These are phyloP conservation scores for Podargus strigoides DNA, from an alignment of 2,797 vertebrate species.

Conservation along the genomic window DNA sequence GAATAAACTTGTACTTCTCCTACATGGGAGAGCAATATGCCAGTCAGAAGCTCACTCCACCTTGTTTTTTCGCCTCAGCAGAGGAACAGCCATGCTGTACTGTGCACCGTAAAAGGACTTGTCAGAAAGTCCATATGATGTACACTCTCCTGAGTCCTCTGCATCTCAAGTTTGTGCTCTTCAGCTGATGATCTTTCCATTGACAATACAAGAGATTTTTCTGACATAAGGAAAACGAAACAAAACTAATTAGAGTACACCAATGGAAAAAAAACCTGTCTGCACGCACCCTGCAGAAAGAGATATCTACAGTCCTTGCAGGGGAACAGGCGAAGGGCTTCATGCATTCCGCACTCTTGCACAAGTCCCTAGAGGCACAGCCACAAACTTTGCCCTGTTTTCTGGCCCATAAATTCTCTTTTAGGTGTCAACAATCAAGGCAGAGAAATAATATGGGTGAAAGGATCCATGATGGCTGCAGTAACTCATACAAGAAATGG, in stretches of 20 bases:
- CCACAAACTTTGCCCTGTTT: neutral
- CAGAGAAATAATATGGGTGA: neutral
- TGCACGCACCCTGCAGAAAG: neutral
- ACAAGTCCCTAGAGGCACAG: neutral
- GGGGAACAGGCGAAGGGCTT: neutral
- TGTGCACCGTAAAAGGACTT: neutral
- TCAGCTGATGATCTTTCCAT: neutral
- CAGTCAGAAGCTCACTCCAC: neutral
- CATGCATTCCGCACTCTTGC: neutral
- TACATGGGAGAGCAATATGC: neutral
- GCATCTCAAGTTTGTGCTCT: neutral
- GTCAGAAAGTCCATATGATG: neutral
- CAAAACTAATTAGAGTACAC: rapidly evolving
- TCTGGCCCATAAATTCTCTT: neutral
- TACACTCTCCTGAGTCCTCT: neutral
- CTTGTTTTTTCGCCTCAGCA: neutral
- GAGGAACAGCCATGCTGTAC: neutral
- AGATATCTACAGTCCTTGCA: neutral
- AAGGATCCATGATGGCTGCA: neutral
- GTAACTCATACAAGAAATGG: neutral
- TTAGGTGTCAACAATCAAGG: neutral
- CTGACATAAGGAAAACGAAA: neutral
- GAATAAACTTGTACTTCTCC: neutral
- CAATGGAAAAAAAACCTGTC: neutral
- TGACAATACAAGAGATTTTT: neutral